These are phyloP conservation scores for Molorchus minor DNA, from an alignment of 2,888 invertebrate genomes.

Conservation along the genomic window DNA sequence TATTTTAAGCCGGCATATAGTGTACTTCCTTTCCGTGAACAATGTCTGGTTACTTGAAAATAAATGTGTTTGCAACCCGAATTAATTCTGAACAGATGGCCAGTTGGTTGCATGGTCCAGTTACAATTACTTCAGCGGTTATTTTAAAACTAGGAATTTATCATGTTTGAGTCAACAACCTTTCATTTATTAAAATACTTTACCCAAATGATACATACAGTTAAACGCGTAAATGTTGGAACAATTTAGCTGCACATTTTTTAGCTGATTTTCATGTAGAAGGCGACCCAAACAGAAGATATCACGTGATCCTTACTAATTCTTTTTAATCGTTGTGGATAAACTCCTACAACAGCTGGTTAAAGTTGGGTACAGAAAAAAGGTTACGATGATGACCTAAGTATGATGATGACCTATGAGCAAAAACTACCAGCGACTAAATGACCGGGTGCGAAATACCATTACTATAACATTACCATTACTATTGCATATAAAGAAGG, in stretches of 20 bases:
- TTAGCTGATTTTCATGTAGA: not conserved
- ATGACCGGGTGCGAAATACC: too few relatives aligned
- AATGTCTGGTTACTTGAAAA: constrained; percentile 17
- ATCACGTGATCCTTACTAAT: too few relatives aligned
- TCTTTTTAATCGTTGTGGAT: too few relatives aligned
- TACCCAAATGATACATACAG: constrained; percentile 9
- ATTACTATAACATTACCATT: too few relatives aligned
- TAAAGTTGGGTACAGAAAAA: too few relatives aligned
- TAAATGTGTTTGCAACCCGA: constrained; percentile 14
- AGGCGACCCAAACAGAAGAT: too few relatives aligned
- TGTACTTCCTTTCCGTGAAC: not conserved
- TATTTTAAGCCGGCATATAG: not conserved
- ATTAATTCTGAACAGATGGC: constrained; percentile 17
- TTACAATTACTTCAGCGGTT: constrained; percentile 14
- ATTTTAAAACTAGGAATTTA: constrained; percentile 16
- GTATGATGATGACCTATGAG: too few relatives aligned
- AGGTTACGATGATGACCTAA: too few relatives aligned
- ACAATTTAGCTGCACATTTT: not conserved
- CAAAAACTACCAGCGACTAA: too few relatives aligned
- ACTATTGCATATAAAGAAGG: too few relatives aligned
- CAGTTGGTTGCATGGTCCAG: constrained; percentile 9
- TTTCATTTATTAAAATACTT: constrained; percentile 12
- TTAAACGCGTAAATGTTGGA: not conserved
- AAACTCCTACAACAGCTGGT: too few relatives aligned
- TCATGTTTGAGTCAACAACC: constrained; percentile 22